Base-by-base conservation (phyloP, 2,888 invertebrate genomes). In the Adelognathus sp. region DNA sequence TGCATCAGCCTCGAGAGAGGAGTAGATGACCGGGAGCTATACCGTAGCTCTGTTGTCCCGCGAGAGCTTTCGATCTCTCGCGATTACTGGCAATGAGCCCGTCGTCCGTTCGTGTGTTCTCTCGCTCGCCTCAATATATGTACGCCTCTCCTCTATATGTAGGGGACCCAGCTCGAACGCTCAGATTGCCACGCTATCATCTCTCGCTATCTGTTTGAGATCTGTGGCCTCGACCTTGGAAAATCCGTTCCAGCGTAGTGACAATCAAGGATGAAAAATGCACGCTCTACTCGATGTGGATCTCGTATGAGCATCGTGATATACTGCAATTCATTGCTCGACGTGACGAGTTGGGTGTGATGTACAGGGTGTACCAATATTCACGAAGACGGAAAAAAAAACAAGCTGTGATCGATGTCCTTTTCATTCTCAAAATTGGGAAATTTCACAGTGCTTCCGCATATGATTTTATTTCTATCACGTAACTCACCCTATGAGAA, bases 151-250 rank as follows among this genome's bases (percentile, higher is more conserved):
- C 14, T n/a, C 24, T 18, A 9, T 46, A 4, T 3, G n/a, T n/a
- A 18, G 33, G 24, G 24, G 52, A 21, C 27, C 16, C 24, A 44
- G 31, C 63, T 52, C 39, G 18, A 7, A 33, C 64, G 33, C n/a
- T 11, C 44, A 56, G 44, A 58, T 58, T 21, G 29, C 56, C 41
- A 44, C 69, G 66, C 50, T 66, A 66, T 74, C 60, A 39, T 74
- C 50, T 66, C 66, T n/a, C n/a, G n/a, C 33, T 58, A 61, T 74
- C 60, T 67, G 46, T 67, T 60, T n/a, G 52, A 39, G 67, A 74
- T 74, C 67, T 36, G 50, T 56, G 75, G 36, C 80, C 72, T 75
- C 75, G 80, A 66, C 81, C 81, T 80, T 78, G 81, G 76, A 36
- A 73, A 69, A 72, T n/a, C 44, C 18, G 31, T 80, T 77, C 72